phyloP scores from a whole-genome alignment of 2,888 invertebrate genomes.

The Dermolepida albohirtum region DNA sequence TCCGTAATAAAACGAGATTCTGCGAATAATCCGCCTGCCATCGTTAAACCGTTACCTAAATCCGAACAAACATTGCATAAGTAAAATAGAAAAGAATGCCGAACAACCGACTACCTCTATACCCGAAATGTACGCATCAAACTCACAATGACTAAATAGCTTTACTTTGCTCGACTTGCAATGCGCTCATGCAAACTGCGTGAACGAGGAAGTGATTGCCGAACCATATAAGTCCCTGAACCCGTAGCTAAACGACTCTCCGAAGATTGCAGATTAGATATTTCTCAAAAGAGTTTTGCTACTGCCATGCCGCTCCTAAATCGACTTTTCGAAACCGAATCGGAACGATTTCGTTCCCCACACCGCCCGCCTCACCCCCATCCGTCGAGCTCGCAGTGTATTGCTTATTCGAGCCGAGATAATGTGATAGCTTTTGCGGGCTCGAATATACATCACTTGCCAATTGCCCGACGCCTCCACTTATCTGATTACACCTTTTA shows the following conservation, averaged over 20 bases:
- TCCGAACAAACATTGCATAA: conserved; percentile 13
- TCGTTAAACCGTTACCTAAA: conserved; percentile 16
- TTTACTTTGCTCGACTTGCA: conserved; percentile 44
- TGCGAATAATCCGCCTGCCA: neutral
- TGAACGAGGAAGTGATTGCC: conserved; percentile 58
- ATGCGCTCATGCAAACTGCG: conserved; percentile 56
- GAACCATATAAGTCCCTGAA: conserved; percentile 55
- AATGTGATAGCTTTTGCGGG: conserved; percentile 53
- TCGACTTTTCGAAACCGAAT: conserved; percentile 57
- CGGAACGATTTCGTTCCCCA: conserved; percentile 47
- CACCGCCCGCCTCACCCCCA: conserved; percentile 7
- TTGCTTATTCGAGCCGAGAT: conserved; percentile 53
- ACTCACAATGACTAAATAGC: conserved; percentile 44
- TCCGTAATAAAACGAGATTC: no score
- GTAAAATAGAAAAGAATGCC: conserved; percentile 20
- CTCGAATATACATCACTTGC: conserved; percentile 53
- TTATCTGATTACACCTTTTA: conserved; percentile 54
- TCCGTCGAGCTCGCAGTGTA: conserved; percentile 45
- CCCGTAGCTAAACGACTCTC: conserved; percentile 60
- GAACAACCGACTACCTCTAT: conserved; percentile 19
- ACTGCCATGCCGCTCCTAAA: conserved; percentile 54
- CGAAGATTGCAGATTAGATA: conserved; percentile 64
- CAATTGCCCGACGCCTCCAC: conserved; percentile 53
- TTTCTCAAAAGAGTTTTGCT: conserved; percentile 57
- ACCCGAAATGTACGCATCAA: conserved; percentile 37